Conservation (phyloP, 2,113 vertebrate species). For the Carassius carassius region DNA sequence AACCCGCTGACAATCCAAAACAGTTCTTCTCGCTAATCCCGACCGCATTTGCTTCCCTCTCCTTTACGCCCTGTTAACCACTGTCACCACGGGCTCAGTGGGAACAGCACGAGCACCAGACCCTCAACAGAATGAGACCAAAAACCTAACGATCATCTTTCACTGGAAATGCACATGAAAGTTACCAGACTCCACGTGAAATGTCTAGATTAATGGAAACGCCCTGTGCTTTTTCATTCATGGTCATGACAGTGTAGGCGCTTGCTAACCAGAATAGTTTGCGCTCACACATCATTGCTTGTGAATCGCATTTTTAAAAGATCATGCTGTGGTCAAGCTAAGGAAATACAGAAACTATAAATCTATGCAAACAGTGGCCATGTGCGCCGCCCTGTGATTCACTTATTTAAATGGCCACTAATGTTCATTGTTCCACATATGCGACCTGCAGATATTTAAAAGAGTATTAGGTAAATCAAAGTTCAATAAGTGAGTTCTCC, state of each 20-base stretch:
- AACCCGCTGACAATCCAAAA: conserved; percentile 52
- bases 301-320: conserved; percentile 37
- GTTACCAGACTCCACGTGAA: conserved; percentile 7
- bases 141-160: neutral
- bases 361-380: conserved; percentile 9
- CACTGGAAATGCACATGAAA: conserved; percentile 14
- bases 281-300: conserved; percentile 43
- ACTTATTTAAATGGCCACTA: neutral
- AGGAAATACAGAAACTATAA: neutral
- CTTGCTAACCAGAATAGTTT: conserved; percentile 16
- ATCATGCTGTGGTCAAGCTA: conserved; percentile 19
- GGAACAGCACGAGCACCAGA: conserved; percentile 35
- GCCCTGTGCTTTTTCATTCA: neutral
- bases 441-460: conserved; percentile 50
- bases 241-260: neutral
- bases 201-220: conserved; percentile 33
- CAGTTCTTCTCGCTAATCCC: conserved; percentile 51
- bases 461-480: conserved; percentile 55
- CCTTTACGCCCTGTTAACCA: conserved; percentile 58
- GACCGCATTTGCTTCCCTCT: conserved; percentile 56
- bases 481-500: conserved; percentile 42
- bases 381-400: too few species aligned
- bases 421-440: conserved; percentile 37
- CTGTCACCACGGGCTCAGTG: conserved; percentile 44
- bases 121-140: conserved; percentile 13